Conservation (phyloP, 2,888 invertebrate species). For the Icerya purchasi region DNA sequence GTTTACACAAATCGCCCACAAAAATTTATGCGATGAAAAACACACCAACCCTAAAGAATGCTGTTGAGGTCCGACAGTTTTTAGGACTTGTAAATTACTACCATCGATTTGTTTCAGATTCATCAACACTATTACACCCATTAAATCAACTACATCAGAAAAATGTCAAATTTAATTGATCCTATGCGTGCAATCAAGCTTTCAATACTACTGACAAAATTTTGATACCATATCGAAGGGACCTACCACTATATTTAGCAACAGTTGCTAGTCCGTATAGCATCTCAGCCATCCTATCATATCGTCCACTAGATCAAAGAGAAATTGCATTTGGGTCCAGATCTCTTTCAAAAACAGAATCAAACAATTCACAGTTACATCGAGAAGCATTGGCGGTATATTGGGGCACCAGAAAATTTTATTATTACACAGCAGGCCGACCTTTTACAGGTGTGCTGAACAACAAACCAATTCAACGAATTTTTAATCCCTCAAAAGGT, state of each 20-base stretch:
- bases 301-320: slow-evolving; percentile 7
- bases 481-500: slow-evolving; percentile 1
- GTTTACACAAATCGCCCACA: too few relatives aligned
- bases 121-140: slow-evolving; percentile 4
- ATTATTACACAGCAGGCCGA: not conserved
- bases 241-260: slow-evolving; percentile 13
- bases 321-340: slow-evolving; percentile 16
- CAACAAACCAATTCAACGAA: slow-evolving; percentile 4
- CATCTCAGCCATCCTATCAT: slow-evolving; percentile 13
- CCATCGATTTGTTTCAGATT: slow-evolving; percentile 1
- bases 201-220: slow-evolving; percentile 16
- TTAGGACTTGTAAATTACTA: slow-evolving; percentile 8
- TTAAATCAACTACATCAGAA: slow-evolving; percentile 2
- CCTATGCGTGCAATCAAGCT: slow-evolving; percentile 14
- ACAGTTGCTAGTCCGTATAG: slow-evolving; percentile 16
- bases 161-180: not conserved
- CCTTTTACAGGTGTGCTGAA: not conserved
- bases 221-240: slow-evolving; percentile 14
- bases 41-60: not conserved
- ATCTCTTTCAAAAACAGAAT: slow-evolving; percentile 11
- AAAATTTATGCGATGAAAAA: slow-evolving; percentile 6
- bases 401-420: slow-evolving; percentile 7
- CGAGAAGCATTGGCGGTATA: slow-evolving; percentile 16
- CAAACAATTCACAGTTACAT: slow-evolving; percentile 16
- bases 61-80: slow-evolving; percentile 2